phyloP scores from a whole-genome alignment of 2,888 invertebrate species.

The Agrochola litura region DNA sequence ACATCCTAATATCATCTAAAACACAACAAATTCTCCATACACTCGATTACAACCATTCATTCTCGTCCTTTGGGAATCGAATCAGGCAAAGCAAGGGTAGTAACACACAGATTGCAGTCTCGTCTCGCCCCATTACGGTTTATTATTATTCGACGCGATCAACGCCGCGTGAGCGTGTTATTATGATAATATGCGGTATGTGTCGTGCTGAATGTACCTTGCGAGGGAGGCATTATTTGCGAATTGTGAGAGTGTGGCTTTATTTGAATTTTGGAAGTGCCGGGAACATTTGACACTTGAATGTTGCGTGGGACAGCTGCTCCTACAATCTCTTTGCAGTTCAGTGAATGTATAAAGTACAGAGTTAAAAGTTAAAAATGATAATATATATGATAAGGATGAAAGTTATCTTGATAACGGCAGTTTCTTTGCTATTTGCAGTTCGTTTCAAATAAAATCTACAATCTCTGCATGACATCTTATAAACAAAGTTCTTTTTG shows the following conservation, averaged over 20 bases:
- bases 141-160: conserved; percentile 72
- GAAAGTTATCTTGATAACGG: not conserved
- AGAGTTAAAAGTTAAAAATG: not conserved
- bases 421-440: not conserved
- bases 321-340: not conserved
- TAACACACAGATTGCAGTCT: conserved; percentile 56
- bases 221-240: conserved; percentile 21
- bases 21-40: conserved; percentile 14
- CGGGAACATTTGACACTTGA: conserved; percentile 18
- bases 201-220: conserved; percentile 40
- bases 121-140: conserved; percentile 74
- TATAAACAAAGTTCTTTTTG: not conserved
- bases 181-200: conserved; percentile 70
- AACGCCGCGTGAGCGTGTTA: conserved; percentile 64
- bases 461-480: not conserved
- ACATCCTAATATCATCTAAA: conserved; percentile 4
- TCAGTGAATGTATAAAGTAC: not conserved
- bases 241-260: conserved; percentile 35
- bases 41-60: conserved; percentile 34
- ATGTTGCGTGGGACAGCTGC: not conserved
- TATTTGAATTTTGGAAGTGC: conserved; percentile 36
- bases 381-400: not conserved
- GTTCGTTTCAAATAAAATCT: not conserved
- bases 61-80: conserved; percentile 64
- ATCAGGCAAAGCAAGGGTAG: conserved; percentile 42